Evolutionary conservation across 2,888 invertebrate genomes (phyloP).

Genomic region (Arge pagana): DNA sequence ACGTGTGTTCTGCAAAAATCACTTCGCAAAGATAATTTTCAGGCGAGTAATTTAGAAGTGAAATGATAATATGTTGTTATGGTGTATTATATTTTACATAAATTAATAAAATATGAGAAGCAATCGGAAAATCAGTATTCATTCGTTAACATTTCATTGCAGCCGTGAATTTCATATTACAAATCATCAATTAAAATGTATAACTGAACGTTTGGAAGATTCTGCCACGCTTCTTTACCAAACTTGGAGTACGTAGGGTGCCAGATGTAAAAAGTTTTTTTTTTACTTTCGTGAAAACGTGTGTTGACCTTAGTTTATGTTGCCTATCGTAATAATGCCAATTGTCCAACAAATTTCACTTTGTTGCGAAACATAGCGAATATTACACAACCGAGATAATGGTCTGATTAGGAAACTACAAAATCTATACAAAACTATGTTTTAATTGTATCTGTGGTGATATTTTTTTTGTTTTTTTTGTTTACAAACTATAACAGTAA

Average conservation of each 20-base stretch:
- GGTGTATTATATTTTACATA: no score
- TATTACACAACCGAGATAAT: slow-evolving; percentile 16
- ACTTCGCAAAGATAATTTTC: no score
- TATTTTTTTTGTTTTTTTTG: background rate
- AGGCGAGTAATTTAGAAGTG: no score
- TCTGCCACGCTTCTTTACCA: background rate
- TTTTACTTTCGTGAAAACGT: slow-evolving; percentile 7
- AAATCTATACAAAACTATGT: slow-evolving; percentile 26
- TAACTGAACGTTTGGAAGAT: background rate
- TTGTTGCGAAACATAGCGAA: slow-evolving; percentile 25
- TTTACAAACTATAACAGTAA: no score
- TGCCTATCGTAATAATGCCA: slow-evolving; percentile 23
- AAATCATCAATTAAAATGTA: background rate
- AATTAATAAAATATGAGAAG: no score
- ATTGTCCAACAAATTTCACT: slow-evolving; percentile 6
- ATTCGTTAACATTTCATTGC: no score
- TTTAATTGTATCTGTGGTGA: slow-evolving; percentile 7
- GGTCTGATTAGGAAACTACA: slow-evolving; percentile 20
- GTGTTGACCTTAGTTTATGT: slow-evolving; percentile 35
- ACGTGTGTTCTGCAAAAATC: no score
- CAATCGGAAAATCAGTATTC: no score
- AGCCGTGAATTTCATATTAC: no score
- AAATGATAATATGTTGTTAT: no score
- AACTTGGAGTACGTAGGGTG: no score
- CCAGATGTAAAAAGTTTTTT: no score